These are phyloP conservation scores for Premnoplex brunnescens DNA, from an alignment of 2,797 vertebrate genomes.

Conservation along the genomic window DNA sequence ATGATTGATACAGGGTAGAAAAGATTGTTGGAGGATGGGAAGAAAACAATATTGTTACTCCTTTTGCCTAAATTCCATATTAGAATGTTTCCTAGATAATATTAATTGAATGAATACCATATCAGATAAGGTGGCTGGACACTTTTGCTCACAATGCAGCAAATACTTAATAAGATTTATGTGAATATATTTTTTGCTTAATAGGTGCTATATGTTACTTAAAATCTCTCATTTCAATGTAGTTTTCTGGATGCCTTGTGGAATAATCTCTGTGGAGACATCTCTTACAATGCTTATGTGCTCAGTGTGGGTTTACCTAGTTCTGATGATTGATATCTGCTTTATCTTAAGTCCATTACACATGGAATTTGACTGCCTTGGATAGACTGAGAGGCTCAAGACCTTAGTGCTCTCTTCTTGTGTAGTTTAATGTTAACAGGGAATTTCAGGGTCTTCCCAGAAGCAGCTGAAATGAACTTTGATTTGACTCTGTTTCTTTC, in stretches of 20 bases:
- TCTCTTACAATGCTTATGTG: background rate
- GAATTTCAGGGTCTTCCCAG: background rate
- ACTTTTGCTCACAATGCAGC: background rate
- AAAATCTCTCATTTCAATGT: background rate
- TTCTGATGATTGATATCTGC: background rate
- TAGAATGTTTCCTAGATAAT: background rate
- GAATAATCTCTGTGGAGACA: background rate
- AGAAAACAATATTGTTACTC: background rate
- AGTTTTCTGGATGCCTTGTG: background rate
- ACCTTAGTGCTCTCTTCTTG: background rate
- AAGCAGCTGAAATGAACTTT: background rate
- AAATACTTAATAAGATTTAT: background rate
- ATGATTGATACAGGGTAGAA: background rate
- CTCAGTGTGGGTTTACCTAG: background rate
- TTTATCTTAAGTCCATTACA: background rate
- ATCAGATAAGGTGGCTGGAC: background rate
- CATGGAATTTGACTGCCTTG: background rate
- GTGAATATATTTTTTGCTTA: background rate
- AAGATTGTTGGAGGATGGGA: background rate
- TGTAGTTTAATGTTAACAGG: background rate
- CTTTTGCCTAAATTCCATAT: background rate
- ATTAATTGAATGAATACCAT: background rate
- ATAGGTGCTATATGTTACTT: fast-evolving
- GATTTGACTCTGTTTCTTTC: background rate
- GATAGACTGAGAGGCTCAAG: background rate